Evolutionary conservation across 92 coral and sea anemone species (phyloP).

Genomic region (Bergia puertoricense): DNA sequence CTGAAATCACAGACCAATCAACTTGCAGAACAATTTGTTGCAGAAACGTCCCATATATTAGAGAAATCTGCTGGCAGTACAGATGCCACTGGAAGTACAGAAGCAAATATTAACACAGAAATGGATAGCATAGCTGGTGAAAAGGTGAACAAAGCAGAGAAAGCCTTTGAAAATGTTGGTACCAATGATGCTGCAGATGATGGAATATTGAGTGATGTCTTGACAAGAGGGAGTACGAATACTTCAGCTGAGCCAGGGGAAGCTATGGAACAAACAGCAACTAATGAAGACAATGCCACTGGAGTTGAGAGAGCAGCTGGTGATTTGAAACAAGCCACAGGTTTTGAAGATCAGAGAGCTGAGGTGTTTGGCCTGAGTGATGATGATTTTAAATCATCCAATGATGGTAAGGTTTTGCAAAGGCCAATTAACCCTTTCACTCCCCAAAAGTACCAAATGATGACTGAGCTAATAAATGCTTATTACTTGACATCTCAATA

Average conservation of each 20-base stretch:
- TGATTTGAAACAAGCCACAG: not conserved
- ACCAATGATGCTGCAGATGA: not conserved
- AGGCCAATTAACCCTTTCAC: too few relatives aligned
- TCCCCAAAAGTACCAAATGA: too few relatives aligned
- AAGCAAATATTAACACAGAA: not conserved
- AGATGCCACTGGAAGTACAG: not conserved
- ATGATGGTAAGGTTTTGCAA: slow-evolving; percentile 29
- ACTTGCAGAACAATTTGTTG: slow-evolving; percentile 26
- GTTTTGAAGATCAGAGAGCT: slow-evolving; percentile 5
- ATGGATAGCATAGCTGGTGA: not conserved
- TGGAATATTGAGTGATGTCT: not conserved
- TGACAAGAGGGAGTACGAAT: not conserved
- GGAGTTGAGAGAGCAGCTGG: not conserved
- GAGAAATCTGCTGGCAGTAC: not conserved
- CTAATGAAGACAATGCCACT: not conserved
- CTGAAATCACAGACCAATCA: slow-evolving; percentile 38
- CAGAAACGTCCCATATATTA: slow-evolving; percentile 11
- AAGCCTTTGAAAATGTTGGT: not conserved
- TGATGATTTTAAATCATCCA: slow-evolving; percentile 23
- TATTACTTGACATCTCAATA: too few relatives aligned
- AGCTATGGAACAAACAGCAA: not conserved
- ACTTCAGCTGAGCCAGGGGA: slow-evolving; percentile 12
- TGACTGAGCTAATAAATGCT: too few relatives aligned
- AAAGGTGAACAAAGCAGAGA: not conserved
- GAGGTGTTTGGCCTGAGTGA: slow-evolving; percentile 33